Conservation (phyloP, 2,113 vertebrate species). For the Malurus elegans region DNA sequence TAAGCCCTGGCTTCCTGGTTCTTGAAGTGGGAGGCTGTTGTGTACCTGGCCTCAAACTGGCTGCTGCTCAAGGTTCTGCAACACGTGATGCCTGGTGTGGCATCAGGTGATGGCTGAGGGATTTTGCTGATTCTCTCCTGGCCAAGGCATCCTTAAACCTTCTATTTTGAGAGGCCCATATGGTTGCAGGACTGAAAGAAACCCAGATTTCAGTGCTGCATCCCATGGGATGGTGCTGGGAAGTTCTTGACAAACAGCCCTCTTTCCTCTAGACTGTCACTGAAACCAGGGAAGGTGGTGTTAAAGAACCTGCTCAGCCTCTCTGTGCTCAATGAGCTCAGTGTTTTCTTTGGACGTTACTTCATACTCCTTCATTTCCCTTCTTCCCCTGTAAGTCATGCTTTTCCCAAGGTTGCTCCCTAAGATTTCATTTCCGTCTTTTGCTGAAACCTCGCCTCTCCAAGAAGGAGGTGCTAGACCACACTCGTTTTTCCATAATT, state of each 20-base stretch:
- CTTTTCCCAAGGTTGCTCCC: background rate
- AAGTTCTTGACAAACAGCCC: background rate
- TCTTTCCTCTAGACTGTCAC: background rate
- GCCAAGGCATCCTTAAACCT: background rate
- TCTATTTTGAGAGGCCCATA: background rate
- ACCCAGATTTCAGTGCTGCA: background rate
- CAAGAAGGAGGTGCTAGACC: background rate
- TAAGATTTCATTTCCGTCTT: background rate
- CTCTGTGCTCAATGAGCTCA: background rate
- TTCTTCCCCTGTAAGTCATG: background rate
- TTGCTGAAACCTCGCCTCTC: background rate
- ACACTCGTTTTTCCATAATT: background rate
- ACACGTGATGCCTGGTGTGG: background rate
- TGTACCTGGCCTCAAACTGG: background rate
- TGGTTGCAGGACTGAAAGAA: background rate
- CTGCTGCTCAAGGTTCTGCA: background rate
- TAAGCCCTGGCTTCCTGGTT: background rate
- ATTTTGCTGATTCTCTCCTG: background rate
- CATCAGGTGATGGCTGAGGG: background rate
- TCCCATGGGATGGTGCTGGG: background rate
- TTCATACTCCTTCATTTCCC: background rate
- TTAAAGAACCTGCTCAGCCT: background rate
- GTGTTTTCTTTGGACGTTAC: background rate
- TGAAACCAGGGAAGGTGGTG: background rate
- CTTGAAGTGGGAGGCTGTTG: background rate